These are phyloP conservation scores for Cataglyphis hispanica DNA, from an alignment of 1,140 invertebrate genomes.

Conservation along the genomic window DNA sequence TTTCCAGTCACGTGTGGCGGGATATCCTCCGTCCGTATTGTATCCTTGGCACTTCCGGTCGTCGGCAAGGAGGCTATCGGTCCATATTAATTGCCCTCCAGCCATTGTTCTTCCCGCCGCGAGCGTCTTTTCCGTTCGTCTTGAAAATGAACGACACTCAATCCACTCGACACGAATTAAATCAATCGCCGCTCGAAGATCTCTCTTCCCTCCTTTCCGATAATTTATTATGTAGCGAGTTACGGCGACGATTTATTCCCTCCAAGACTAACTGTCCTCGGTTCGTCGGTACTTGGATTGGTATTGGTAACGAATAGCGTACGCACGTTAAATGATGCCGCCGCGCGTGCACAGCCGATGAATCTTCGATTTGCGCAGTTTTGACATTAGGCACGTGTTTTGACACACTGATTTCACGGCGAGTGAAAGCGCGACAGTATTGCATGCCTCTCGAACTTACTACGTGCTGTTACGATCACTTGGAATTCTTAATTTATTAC, in stretches of 20 bases:
- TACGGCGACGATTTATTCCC: constrained; percentile 21
- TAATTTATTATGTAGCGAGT: constrained; percentile 33
- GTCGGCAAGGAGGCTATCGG: background rate
- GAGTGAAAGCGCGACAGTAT: constrained; percentile 36
- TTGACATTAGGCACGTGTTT: constrained; percentile 37
- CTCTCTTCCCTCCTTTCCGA: background rate
- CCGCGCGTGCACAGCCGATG: background rate
- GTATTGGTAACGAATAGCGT: constrained; percentile 19
- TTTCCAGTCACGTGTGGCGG: constrained; percentile 37
- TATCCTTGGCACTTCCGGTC: constrained; percentile 8
- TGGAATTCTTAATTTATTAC: constrained; percentile 28
- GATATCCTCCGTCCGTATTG: background rate
- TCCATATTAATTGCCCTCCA: constrained; percentile 29
- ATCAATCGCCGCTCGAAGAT: background rate
- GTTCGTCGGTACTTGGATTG: background rate
- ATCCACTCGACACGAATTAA: constrained; percentile 4
- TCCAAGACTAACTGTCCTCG: background rate
- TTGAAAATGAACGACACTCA: background rate
- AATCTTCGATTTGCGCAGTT: constrained; percentile 30
- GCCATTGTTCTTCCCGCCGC: background rate
- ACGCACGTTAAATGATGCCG: constrained; percentile 24
- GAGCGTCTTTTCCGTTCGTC: background rate
- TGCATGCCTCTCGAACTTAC: background rate
- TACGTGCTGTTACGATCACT: constrained; percentile 1
- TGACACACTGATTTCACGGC: constrained; percentile 37